phyloP scores from a whole-genome alignment of 2,888 invertebrate genomes.

The Panzeria rudis region DNA sequence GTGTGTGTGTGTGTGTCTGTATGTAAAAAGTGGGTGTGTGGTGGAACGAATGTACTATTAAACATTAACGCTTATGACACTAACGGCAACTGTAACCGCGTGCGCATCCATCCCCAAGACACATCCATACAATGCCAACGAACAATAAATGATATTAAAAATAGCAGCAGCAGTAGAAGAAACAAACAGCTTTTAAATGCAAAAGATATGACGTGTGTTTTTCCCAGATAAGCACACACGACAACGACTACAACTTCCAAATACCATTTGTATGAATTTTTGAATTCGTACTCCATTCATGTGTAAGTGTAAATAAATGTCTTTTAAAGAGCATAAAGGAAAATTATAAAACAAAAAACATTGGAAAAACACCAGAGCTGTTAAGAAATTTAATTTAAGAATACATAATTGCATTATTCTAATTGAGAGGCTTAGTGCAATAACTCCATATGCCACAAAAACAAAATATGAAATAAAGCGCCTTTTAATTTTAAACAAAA shows the following conservation, averaged over 20 bases:
- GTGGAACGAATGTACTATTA: constrained; percentile 16
- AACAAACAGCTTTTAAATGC: constrained; percentile 68
- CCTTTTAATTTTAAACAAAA: no score
- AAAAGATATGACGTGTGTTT: constrained; percentile 72
- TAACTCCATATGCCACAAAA: no score
- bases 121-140: constrained; percentile 34
- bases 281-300: constrained; percentile 51
- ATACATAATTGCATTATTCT: no score
- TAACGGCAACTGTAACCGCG: constrained; percentile 65
- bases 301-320: constrained; percentile 37
- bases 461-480: no score
- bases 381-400: constrained; percentile 25
- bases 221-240: constrained; percentile 68
- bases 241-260: constrained; percentile 52
- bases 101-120: constrained; percentile 63
- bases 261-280: constrained; percentile 64
- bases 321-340: constrained; percentile 34
- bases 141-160: constrained; percentile 39
- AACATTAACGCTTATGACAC: constrained; percentile 36
- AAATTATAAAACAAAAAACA: constrained; percentile 49
- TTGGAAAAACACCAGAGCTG: background rate
- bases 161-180: constrained; percentile 21
- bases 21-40: constrained; percentile 5
- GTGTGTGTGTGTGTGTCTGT: constrained; percentile 16
- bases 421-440: no score